These are phyloP conservation scores for Campoletis raptor DNA, from an alignment of 2,888 invertebrate genomes.

Conservation along the genomic window DNA sequence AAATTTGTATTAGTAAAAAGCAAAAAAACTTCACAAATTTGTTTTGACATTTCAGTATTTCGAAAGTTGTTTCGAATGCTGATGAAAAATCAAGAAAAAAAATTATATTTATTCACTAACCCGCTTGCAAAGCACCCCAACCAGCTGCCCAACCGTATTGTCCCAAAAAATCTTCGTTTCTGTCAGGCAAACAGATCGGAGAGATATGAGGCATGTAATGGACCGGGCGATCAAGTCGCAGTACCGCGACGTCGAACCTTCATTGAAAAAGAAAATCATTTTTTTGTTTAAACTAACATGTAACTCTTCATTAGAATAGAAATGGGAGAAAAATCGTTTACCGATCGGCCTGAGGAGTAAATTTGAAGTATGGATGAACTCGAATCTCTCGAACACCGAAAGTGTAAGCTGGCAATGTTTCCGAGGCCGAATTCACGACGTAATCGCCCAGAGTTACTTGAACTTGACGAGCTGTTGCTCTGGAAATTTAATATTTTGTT, in stretches of 20 bases:
- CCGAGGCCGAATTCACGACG: constrained; percentile 96
- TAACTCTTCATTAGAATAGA: not conserved
- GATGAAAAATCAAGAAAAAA: not conserved
- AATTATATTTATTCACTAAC: constrained; percentile 79
- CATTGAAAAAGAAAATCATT: not conserved
- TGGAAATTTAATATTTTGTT: constrained; percentile 75
- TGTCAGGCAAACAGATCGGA: constrained; percentile 96
- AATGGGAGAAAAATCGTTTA: constrained; percentile 60
- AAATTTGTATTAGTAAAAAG: constrained; percentile 6
- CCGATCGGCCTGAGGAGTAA: constrained; percentile 95
- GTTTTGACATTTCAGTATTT: not conserved
- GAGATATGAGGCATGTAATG: constrained; percentile 96
- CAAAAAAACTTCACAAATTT: not conserved
- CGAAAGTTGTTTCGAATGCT: not conserved
- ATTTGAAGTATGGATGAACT: constrained; percentile 96
- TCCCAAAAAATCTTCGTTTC: constrained; percentile 95
- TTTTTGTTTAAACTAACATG: not conserved
- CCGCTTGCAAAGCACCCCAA: constrained; percentile 94
- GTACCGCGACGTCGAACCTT: constrained; percentile 95
- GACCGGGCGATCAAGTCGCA: constrained; percentile 94
- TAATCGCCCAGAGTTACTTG: constrained; percentile 97
- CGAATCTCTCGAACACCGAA: constrained; percentile 96
- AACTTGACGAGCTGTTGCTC: constrained; percentile 95
- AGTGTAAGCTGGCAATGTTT: constrained; percentile 95
- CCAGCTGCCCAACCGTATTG: constrained; percentile 97